Evolutionary conservation across 2,113 vertebrate species (phyloP), one percentile per base, ranked within the genome.

Genomic region (Rhinopomastus cyanomelas): DNA sequence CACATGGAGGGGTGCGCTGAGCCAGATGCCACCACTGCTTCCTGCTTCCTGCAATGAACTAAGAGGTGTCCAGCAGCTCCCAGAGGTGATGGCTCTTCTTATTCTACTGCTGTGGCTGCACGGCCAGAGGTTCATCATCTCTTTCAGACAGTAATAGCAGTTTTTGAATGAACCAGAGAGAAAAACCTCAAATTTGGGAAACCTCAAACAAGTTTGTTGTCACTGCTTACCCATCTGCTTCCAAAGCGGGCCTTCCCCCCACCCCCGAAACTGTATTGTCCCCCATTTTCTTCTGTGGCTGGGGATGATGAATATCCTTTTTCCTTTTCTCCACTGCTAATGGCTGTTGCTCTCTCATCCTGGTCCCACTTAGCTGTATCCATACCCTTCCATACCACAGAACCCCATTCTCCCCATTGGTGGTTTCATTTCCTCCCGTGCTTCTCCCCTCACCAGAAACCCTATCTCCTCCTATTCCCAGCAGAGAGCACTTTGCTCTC

Each of bases 391-490:
- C 59, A 53, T 37, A 6, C 57, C 11, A 8, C 57, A 59, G 79
- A 92, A 26, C 25, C 42, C 42, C 62, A 16, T 34, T 85, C 56
- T 87, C 80, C 55, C 77, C 56, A 69, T 19, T 42, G 78, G 55
- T 1, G 23, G n/a, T 86, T 80, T 80, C 25, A 16, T 60, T 49
- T 67, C 76, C 64, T 94, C 77, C 77, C 49, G 30, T 36, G 51
- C 57, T 81, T 60, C 66, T 89, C 80, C 59, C 74, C 65, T 30
- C 11, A 0, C 37, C 69, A 76, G 53, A 11, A 92, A 66, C 66
- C 83, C 73, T 44, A 16, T 44, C 73, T 65, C 42, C 74, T 91
- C 85, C 73, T 64, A 2, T 92, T 93, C 88, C 85, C 88, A 94
- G 72, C 0, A 2, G 81, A 87, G 73, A 75, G 44, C 0, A 30